A percentile compares a stretch with the other conserved stretches of the same genome.
phyloP scores from a whole-genome alignment of 2,113 vertebrate genomes.

The Romanogobio albipinnatus region DNA sequence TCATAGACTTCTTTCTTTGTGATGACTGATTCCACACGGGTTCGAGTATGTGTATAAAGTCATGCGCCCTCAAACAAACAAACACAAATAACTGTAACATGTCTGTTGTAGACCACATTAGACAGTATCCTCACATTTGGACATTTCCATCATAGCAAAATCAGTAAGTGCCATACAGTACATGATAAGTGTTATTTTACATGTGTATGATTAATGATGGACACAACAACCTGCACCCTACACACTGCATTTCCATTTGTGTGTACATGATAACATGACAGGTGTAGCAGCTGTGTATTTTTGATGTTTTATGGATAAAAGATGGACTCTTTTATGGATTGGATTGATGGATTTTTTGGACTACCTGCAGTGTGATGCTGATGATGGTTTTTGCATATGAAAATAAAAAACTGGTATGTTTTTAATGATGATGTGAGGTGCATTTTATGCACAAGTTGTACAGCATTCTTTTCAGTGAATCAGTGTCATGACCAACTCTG shows the following conservation, averaged over 20 bases:
- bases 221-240: too few species aligned
- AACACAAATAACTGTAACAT: not conserved
- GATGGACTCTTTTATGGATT: not conserved
- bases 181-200: constrained; percentile 32
- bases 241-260: constrained; percentile 36
- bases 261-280: not conserved
- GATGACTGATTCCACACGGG: not conserved
- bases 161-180: constrained; percentile 34
- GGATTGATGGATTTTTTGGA: not conserved
- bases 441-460: not conserved
- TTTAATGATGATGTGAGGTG: constrained; percentile 10
- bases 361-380: constrained; percentile 29
- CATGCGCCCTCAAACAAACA: constrained; percentile 18
- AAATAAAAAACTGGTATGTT: constrained; percentile 58
- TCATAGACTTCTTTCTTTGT: not conserved
- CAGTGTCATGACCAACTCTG: not conserved
- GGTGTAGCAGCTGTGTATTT: not conserved
- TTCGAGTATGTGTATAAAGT: constrained; percentile 13
- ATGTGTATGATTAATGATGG: not conserved
- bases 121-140: not conserved
- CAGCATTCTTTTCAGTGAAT: not conserved
- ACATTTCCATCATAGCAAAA: not conserved
- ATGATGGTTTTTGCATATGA: constrained; percentile 45
- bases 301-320: constrained; percentile 8
- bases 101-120: constrained; percentile 13